Evolutionary conservation across 2,113 vertebrate species (phyloP).

Genomic region (Oreocharis arfaki): DNA sequence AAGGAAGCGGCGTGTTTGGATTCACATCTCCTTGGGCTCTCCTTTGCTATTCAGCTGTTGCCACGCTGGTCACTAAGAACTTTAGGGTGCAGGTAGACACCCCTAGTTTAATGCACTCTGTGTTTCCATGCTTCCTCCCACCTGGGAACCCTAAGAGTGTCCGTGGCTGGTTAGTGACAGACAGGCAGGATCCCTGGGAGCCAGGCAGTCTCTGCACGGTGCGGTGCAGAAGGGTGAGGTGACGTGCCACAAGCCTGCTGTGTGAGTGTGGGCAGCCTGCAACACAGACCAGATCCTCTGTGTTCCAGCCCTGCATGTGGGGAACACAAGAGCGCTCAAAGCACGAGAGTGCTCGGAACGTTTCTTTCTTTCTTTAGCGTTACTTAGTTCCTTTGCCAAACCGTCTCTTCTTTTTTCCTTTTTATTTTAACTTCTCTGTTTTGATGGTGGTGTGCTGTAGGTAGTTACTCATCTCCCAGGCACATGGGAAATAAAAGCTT

Average conservation of each 20-base stretch:
- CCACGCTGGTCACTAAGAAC: neutral
- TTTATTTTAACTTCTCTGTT: neutral
- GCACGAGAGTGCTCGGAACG: fast-evolving
- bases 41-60: neutral
- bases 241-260: neutral
- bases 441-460: neutral
- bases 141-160: neutral
- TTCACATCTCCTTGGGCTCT: neutral
- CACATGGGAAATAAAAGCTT: neutral
- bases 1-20: neutral
- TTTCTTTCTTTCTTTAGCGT: neutral
- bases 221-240: neutral
- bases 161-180: neutral
- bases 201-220: fast-evolving
- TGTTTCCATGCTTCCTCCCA: neutral
- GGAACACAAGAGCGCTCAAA: neutral
- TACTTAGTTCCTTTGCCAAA: constrained; percentile 57
- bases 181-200: neutral
- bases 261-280: neutral
- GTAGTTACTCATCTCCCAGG: neutral
- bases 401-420: neutral
- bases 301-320: constrained; percentile 19
- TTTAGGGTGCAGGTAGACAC: neutral
- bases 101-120: neutral
- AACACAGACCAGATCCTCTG: neutral